Conservation (phyloP, 2,888 invertebrate genomes). For the Adelphocoris suturalis region DNA sequence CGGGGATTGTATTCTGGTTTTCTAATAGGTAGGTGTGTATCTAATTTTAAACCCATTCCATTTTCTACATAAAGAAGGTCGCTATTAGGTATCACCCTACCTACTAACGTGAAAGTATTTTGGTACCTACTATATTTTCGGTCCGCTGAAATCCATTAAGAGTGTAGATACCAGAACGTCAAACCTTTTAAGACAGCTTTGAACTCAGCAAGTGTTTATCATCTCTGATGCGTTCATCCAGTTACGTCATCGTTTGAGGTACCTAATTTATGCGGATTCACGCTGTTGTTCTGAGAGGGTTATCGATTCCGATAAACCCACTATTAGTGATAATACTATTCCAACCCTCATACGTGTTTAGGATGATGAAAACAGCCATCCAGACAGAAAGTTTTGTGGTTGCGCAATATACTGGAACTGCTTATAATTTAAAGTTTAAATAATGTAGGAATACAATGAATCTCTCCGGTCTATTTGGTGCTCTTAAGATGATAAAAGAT, state of each 20-base stretch:
- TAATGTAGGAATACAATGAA: background rate
- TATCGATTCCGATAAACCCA: constrained; percentile 22
- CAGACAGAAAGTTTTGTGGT: background rate
- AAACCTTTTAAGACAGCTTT: no score
- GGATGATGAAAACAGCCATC: background rate
- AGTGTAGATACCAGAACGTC: no score
- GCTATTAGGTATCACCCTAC: no score
- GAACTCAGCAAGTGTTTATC: no score
- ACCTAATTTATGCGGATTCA: constrained; percentile 24
- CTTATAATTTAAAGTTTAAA: background rate
- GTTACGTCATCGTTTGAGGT: background rate
- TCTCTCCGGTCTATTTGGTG: background rate
- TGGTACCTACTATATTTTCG: no score
- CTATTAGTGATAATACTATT: background rate
- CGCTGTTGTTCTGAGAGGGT: constrained; percentile 23
- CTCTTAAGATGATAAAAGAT: background rate
- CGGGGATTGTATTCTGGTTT: no score
- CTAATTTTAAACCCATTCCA: no score
- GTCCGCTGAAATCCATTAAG: no score
- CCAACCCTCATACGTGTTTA: background rate
- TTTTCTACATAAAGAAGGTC: no score
- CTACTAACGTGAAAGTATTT: no score
- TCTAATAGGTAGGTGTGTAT: no score
- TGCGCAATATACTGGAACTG: background rate
- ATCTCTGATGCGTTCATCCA: background rate